These are phyloP conservation scores for Xerus inauris DNA, from an alignment of 2,113 vertebrate genomes.

Conservation along the genomic window DNA sequence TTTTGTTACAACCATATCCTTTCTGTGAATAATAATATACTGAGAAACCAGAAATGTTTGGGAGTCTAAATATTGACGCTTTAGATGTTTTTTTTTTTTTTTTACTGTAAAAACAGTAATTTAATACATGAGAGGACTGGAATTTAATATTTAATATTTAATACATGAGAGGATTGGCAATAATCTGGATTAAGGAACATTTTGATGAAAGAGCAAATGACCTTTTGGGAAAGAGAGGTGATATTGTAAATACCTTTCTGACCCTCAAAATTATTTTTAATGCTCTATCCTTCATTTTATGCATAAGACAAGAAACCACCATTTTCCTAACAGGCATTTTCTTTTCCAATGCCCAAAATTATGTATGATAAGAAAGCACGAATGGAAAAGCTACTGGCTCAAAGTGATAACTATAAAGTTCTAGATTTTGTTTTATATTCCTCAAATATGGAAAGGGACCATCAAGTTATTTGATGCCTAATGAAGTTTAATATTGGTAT, in stretches of 20 bases:
- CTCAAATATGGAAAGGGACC: constrained; percentile 8
- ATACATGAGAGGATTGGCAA: neutral
- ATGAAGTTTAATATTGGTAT: neutral
- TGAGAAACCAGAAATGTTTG: constrained; percentile 4
- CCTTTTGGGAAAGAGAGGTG: neutral
- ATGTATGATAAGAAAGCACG: neutral
- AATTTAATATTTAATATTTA: too few species aligned
- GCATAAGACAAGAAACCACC: neutral
- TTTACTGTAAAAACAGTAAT: neutral
- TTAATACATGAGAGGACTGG: too few species aligned
- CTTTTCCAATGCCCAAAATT: neutral
- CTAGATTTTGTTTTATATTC: constrained; percentile 41
- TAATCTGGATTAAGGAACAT: neutral
- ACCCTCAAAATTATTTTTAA: neutral
- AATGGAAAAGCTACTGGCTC: constrained; percentile 25
- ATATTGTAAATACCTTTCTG: neutral
- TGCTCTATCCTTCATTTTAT: neutral
- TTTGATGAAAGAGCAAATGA: neutral
- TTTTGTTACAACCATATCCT: neutral
- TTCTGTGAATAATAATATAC: neutral
- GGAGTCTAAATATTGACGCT: neutral
- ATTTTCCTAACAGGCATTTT: neutral
- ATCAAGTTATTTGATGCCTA: constrained; percentile 46
- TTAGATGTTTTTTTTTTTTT: constrained; percentile 47
- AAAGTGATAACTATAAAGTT: neutral